A percentile compares a stretch with the other conserved stretches of the same genome.
phyloP scores from a whole-genome alignment of 2,888 invertebrate genomes.

The Acleris laterana region DNA sequence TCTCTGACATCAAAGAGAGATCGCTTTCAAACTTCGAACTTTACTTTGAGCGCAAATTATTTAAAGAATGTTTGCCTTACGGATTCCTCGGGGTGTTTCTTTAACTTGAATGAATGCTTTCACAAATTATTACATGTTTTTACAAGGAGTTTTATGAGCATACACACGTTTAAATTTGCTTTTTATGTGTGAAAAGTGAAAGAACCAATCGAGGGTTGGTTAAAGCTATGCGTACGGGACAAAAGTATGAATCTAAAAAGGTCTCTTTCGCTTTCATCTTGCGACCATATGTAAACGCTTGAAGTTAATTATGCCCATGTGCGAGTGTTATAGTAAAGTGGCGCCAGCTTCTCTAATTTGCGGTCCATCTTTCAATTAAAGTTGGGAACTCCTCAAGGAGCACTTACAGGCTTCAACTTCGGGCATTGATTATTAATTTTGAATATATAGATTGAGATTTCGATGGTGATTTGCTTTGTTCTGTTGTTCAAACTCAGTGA shows the following conservation, averaged over 20 bases:
- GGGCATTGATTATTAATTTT: conserved; percentile 21
- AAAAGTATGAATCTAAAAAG: conserved; percentile 25
- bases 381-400: conserved; percentile 5
- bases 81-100: conserved; percentile 5
- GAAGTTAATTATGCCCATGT: conserved; percentile 1
- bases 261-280: conserved; percentile 19
- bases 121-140: too few species aligned
- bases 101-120: not conserved
- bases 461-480: not conserved
- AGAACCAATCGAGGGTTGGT: conserved; percentile 18
- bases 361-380: conserved; percentile 20
- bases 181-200: conserved; percentile 5
- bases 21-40: conserved; percentile 31
- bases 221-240: conserved; percentile 20
- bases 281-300: conserved; percentile 15
- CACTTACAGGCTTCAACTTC: conserved; percentile 16
- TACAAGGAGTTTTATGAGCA: too few species aligned
- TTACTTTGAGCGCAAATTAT: conserved; percentile 27
- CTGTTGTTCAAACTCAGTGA: not conserved
- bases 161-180: conserved; percentile 9
- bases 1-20: conserved; percentile 30
- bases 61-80: conserved; percentile 20
- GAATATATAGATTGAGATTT: not conserved
- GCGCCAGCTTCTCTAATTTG: conserved; percentile 10
- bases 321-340: not conserved